Conservation (phyloP, 23 tunicate genomes). For the Clavelina lepadiformis region DNA sequence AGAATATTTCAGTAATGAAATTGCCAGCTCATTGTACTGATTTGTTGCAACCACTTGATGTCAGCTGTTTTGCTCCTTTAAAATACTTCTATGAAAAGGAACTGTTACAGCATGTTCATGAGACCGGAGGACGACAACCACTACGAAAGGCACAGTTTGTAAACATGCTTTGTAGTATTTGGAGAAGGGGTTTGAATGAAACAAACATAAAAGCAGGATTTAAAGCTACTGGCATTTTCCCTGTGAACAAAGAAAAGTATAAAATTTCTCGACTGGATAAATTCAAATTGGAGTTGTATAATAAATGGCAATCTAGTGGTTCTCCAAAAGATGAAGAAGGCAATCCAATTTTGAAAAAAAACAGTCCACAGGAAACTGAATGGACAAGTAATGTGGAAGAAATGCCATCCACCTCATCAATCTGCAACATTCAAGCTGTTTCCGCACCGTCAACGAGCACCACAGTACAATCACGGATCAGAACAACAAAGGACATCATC, state of each 20-base stretch:
- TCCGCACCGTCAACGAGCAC: too few species aligned
- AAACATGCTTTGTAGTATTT: slow-evolving; percentile 4
- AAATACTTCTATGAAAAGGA: slow-evolving; percentile 2
- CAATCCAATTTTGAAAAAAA: not conserved
- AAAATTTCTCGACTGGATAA: not conserved
- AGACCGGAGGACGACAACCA: slow-evolving; percentile 9
- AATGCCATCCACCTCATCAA: too few species aligned
- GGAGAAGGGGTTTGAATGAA: slow-evolving; percentile 20
- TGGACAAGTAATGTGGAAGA: slow-evolving; percentile 9
- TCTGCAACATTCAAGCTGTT: too few species aligned
- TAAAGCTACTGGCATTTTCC: slow-evolving; percentile 6
- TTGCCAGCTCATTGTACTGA: slow-evolving; percentile 19
- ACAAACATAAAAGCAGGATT: slow-evolving; percentile 1
- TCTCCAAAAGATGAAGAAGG: not conserved
- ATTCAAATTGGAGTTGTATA: slow-evolving; percentile 1
- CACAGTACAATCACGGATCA: too few species aligned
- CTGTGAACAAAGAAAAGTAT: slow-evolving; percentile 5
- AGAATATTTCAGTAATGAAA: slow-evolving; percentile 1
- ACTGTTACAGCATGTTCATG: slow-evolving; percentile 2
- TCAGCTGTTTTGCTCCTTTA: slow-evolving; percentile 20
- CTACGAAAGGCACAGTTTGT: slow-evolving; percentile 28
- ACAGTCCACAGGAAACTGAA: slow-evolving; percentile 1
- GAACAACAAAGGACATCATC: too few species aligned
- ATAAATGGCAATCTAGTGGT: not conserved
- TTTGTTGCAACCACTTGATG: slow-evolving; percentile 15